phyloP scores from a whole-genome alignment of 2,113 vertebrate species.

The Cairina moschata region DNA sequence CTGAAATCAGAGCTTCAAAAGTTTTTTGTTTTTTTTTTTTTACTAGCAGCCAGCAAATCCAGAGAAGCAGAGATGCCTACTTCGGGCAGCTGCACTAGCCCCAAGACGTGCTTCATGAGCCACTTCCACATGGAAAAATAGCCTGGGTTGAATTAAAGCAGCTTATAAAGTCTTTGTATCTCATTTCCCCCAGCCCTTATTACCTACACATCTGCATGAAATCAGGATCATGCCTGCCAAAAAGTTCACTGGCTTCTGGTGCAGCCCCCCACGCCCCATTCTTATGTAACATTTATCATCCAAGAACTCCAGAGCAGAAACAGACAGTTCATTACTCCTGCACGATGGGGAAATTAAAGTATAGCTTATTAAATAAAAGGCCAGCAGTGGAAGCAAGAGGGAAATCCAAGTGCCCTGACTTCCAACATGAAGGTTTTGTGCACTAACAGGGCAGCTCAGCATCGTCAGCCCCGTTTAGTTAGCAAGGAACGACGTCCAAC shows the following conservation, averaged over 20 bases:
- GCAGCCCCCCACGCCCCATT: background rate
- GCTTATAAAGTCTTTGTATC: slow-evolving; percentile 41
- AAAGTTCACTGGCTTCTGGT: background rate
- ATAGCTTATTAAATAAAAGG: background rate
- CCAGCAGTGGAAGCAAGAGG: background rate
- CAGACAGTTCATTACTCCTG: background rate
- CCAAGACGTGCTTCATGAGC: slow-evolving; percentile 46
- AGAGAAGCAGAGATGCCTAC: slow-evolving; percentile 56
- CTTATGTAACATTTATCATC: background rate
- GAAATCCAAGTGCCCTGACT: background rate
- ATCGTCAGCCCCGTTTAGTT: accelerated
- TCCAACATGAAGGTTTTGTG: background rate
- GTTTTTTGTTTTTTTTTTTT: background rate
- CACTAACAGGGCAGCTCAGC: background rate
- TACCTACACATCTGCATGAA: slow-evolving; percentile 57
- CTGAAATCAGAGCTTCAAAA: slow-evolving; percentile 64
- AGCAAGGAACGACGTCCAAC: background rate
- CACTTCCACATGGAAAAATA: slow-evolving; percentile 42
- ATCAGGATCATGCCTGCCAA: slow-evolving; percentile 49
- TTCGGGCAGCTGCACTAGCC: slow-evolving; percentile 50
- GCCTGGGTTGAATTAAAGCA: slow-evolving; percentile 60
- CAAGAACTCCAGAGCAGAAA: background rate
- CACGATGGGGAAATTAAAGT: background rate
- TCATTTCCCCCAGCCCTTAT: slow-evolving; percentile 1
- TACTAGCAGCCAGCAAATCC: slow-evolving; percentile 59